Percentiles rank a stretch among this genome's conserved stretches.
Conservation (phyloP, 2,888 invertebrate species). For the Xylota segnis region DNA sequence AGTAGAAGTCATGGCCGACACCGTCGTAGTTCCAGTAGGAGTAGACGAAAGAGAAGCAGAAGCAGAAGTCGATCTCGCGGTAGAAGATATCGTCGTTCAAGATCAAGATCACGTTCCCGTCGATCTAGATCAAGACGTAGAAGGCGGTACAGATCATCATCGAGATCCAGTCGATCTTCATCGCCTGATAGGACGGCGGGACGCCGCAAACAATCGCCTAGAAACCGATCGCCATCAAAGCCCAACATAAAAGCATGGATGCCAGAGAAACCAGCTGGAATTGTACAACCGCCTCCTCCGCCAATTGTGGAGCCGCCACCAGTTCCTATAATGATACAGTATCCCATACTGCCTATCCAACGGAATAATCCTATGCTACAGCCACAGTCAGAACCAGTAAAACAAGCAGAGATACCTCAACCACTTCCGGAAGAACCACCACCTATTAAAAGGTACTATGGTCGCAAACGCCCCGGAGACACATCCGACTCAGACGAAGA, state of each 20-base stretch:
- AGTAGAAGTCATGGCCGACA: conserved; percentile 78
- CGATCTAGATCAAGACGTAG: conserved; percentile 77
- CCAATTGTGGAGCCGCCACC: conserved; percentile 47
- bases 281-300: conserved; percentile 50
- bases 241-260: conserved; percentile 10
- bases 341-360: conserved; percentile 61
- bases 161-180: conserved; percentile 73
- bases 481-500: conserved; percentile 83
- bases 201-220: conserved; percentile 49
- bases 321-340: conserved; percentile 69
- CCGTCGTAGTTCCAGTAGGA: conserved; percentile 78
- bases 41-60: conserved; percentile 78
- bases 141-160: conserved; percentile 79
- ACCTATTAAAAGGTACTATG: conserved; percentile 86
- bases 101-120: conserved; percentile 80
- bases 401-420: conserved; percentile 81
- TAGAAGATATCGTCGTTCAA: conserved; percentile 52
- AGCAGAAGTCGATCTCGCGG: conserved; percentile 61
- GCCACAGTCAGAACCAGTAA: conserved; percentile 63
- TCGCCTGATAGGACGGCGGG: conserved; percentile 77
- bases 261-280: conserved; percentile 70
- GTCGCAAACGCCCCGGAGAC: conserved; percentile 86
- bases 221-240: conserved; percentile 48
- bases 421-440: conserved; percentile 79
- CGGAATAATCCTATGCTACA: conserved; percentile 52